Evolutionary conservation across 2,888 invertebrate species (phyloP).

Genomic region (Anthrax anthrax): DNA sequence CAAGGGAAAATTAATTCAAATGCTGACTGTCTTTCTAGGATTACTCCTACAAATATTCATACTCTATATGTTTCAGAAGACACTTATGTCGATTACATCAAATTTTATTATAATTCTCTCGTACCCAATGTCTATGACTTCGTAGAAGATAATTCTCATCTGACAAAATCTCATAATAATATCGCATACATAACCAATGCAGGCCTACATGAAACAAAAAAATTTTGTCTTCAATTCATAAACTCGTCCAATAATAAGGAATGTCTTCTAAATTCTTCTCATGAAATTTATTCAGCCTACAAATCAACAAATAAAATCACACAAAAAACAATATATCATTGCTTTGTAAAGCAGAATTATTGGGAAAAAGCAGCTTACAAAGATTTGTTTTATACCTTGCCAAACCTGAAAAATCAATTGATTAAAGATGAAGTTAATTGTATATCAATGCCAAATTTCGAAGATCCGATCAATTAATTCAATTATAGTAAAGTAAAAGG

Average conservation of each 20-base stretch:
- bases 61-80: no score
- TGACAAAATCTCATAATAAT: no score
- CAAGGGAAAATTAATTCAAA: slow-evolving; percentile 15
- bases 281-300: slow-evolving; percentile 7
- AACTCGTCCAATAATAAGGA: no score
- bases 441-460: slow-evolving; percentile 3
- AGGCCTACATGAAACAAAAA: no score
- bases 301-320: slow-evolving; percentile 4
- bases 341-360: slow-evolving; percentile 7
- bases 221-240: no score
- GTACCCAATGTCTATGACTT: no score
- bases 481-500: slow-evolving; percentile 6
- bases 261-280: neutral
- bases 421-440: slow-evolving; percentile 1
- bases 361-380: slow-evolving; percentile 2
- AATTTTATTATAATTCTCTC: no score
- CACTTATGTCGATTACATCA: no score
- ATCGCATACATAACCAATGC: no score
- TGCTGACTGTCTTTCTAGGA: slow-evolving; percentile 19
- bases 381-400: slow-evolving; percentile 5
- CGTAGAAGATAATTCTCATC: no score
- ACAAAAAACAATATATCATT: slow-evolving; percentile 5
- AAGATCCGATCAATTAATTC: slow-evolving; percentile 3
- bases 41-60: neutral
- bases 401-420: slow-evolving; percentile 3